A percentile compares a stretch with the other conserved stretches of the same genome.
Conservation (phyloP, 2,888 invertebrate genomes). For the Caenorhabditis sp. region DNA sequence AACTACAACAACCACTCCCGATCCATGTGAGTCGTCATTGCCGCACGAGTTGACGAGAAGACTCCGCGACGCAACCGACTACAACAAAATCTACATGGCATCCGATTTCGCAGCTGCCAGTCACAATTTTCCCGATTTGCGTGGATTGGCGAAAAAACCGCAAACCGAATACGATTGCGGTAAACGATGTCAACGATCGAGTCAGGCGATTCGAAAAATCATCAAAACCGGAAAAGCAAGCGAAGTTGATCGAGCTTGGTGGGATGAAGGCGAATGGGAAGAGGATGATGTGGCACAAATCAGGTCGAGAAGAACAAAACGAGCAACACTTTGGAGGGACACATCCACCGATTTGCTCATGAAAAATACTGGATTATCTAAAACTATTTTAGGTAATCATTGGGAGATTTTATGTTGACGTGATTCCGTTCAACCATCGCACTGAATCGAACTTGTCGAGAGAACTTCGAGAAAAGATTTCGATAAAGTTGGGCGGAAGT, state of each 20-base stretch:
- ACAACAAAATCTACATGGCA: conserved; percentile 57
- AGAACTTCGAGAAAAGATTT: no score
- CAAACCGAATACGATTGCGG: conserved; percentile 44
- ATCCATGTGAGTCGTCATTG: conserved; percentile 47
- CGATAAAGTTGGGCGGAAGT: no score
- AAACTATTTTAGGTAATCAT: conserved; percentile 16
- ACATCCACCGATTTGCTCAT: conserved; percentile 12
- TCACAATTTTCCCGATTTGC: conserved; percentile 47
- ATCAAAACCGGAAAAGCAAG: conserved; percentile 30
- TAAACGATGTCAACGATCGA: conserved; percentile 35
- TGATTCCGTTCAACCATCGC: neutral
- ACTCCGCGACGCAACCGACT: conserved; percentile 42
- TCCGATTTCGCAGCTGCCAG: conserved; percentile 46
- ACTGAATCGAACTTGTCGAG: no score
- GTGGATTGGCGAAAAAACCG: conserved; percentile 35
- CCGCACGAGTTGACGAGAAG: conserved; percentile 40
- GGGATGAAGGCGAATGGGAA: conserved; percentile 50
- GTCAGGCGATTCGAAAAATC: conserved; percentile 32
- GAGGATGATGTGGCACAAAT: conserved; percentile 11
- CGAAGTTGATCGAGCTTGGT: conserved; percentile 42
- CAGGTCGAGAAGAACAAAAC: neutral
- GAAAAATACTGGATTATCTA: conserved; percentile 37
- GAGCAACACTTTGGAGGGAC: conserved; percentile 19
- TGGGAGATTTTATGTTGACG: conserved; percentile 7
- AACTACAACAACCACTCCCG: conserved; percentile 18